phyloP scores from a whole-genome alignment of 2,113 vertebrate genomes.

The Clarias batrachus region DNA sequence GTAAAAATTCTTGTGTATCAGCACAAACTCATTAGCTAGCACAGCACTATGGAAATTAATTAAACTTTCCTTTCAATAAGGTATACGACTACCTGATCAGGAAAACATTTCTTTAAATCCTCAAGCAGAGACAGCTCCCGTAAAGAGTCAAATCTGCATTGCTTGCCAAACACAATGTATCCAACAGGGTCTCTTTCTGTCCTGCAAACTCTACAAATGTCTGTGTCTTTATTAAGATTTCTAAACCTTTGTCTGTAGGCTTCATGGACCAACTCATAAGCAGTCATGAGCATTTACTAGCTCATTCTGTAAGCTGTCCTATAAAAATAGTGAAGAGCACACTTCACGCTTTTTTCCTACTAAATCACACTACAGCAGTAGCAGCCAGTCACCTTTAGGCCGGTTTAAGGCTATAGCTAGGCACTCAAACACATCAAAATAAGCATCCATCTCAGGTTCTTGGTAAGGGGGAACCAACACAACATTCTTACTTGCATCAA shows the following conservation, averaged over 20 bases:
- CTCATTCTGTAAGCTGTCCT: neutral
- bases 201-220: too few relatives aligned
- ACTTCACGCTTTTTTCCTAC: neutral
- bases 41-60: neutral
- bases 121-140: neutral
- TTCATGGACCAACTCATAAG: conserved; percentile 9
- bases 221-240: too few relatives aligned
- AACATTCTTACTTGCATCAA: neutral
- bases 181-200: too few relatives aligned
- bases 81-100: neutral
- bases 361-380: neutral
- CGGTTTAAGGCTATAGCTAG: neutral
- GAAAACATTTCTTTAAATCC: conserved; percentile 20
- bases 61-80: neutral
- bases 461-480: neutral
- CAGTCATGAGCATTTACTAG: neutral
- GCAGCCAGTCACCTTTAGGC: neutral
- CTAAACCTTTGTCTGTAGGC: conserved; percentile 13
- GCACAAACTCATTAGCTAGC: neutral
- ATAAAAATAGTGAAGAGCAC: neutral
- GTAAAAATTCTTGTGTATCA: neutral
- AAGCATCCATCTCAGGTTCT: neutral
- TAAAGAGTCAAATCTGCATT: neutral
- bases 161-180: too few relatives aligned
- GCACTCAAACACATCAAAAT: neutral